phyloP scores from a whole-genome alignment of 2,888 invertebrate genomes.

The Melolontha melolontha region DNA sequence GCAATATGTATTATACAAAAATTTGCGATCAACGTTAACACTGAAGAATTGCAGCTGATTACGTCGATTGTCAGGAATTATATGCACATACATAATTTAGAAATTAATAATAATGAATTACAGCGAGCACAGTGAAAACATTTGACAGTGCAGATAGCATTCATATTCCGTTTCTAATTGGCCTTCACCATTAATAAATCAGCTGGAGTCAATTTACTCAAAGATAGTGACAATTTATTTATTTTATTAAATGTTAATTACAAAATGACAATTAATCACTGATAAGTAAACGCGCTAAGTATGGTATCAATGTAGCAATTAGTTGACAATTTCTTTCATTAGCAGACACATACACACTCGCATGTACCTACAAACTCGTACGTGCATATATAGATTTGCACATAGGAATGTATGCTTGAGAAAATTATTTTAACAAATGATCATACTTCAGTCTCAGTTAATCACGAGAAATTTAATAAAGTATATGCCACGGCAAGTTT shows the following conservation, averaged over 20 bases:
- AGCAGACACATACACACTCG: not conserved
- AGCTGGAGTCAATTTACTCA: slow-evolving; percentile 33
- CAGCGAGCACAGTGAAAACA: not conserved
- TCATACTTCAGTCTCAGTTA: not conserved
- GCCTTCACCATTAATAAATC: slow-evolving; percentile 32
- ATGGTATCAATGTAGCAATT: slow-evolving; percentile 19
- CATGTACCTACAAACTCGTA: no score
- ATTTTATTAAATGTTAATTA: slow-evolving; percentile 30
- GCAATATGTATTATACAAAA: no score
- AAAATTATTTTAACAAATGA: not conserved
- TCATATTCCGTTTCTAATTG: slow-evolving; percentile 29
- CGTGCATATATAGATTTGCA: no score
- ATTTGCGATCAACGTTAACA: no score
- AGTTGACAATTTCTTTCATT: slow-evolving; percentile 27
- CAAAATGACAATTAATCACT: slow-evolving; percentile 27
- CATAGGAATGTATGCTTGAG: not conserved
- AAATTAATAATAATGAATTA: no score
- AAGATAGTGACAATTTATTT: slow-evolving; percentile 32
- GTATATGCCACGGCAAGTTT: not conserved
- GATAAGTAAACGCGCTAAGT: slow-evolving; percentile 16
- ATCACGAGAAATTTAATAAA: slow-evolving; percentile 1
- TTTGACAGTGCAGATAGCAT: slow-evolving; percentile 18
- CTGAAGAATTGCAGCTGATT: no score
- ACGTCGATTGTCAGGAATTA: no score
- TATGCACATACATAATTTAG: no score